Conservation (phyloP, 2,797 vertebrate species). For the Aldrovandia affinis region DNA sequence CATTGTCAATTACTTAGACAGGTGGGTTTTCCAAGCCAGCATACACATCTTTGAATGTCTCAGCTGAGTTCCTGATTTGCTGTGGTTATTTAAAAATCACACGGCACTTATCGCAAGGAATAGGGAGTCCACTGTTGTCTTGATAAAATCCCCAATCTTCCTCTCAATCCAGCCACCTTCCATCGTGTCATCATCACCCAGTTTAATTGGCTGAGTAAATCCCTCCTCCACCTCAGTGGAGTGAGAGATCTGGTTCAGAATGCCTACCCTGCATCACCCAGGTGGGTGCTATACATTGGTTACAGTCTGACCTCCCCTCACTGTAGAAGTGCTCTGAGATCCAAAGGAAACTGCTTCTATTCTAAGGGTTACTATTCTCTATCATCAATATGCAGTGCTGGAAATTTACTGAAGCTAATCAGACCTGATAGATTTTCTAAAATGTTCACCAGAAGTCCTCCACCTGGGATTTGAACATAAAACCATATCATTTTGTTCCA, state of each 20-base stretch:
- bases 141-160: neutral
- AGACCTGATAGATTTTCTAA: neutral
- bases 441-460: neutral
- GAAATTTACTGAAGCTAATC: neutral
- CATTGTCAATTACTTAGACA: constrained; percentile 97
- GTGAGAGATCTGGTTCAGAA: neutral
- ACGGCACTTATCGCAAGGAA: neutral
- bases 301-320: too few relatives aligned
- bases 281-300: neutral
- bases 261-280: neutral
- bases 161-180: neutral
- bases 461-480: neutral
- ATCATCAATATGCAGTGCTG: neutral
- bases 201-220: neutral
- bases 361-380: neutral
- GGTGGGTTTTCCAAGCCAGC: constrained; percentile 66
- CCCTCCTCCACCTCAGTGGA: neutral
- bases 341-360: neutral
- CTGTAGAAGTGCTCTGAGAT: neutral
- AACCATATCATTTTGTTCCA: neutral
- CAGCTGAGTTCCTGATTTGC: neutral
- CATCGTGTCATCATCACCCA: too few relatives aligned
- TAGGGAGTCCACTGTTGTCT: neutral
- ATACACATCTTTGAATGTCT: neutral
- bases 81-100: neutral